Percentiles rank a stretch among this genome's conserved stretches.
These are phyloP conservation scores for Astyanax mexicanus DNA, from an alignment of 2,797 vertebrate species.

Conservation along the genomic window DNA sequence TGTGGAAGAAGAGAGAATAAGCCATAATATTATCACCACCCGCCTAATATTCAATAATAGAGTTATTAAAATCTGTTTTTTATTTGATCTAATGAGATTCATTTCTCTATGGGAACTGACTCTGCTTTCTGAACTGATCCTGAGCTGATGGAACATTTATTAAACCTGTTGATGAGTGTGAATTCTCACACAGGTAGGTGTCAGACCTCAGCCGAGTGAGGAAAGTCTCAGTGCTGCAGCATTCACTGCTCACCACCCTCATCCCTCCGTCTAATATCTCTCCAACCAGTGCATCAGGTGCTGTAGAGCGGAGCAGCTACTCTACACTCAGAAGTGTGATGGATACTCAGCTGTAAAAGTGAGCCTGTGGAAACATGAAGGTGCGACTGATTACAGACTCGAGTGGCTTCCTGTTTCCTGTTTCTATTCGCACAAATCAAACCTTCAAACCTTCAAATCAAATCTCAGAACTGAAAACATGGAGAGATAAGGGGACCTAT, in stretches of 20 bases:
- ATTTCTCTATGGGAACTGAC: too few relatives aligned
- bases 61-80: too few relatives aligned
- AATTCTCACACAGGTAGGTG: not conserved
- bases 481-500: too few relatives aligned
- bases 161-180: constrained; percentile 1
- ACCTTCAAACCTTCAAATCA: not conserved
- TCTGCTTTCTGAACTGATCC: not conserved
- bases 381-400: not conserved
- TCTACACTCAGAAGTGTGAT: not conserved
- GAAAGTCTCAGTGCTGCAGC: too few relatives aligned
- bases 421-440: too few relatives aligned
- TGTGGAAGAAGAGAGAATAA: too few relatives aligned
- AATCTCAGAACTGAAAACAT: too few relatives aligned
- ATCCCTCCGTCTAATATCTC: not conserved
- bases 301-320: not conserved
- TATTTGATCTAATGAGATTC: too few relatives aligned
- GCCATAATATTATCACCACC: too few relatives aligned
- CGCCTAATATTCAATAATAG: too few relatives aligned
- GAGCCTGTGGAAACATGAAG: not conserved
- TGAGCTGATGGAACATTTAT: not conserved
- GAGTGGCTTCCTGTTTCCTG: too few relatives aligned
- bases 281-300: not conserved
- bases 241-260: not conserved
- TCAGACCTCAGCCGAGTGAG: not conserved
- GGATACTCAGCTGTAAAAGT: not conserved